These are phyloP conservation scores for Drosophila mulleri DNA, from an alignment of 2,888 invertebrate species.

Conservation along the genomic window DNA sequence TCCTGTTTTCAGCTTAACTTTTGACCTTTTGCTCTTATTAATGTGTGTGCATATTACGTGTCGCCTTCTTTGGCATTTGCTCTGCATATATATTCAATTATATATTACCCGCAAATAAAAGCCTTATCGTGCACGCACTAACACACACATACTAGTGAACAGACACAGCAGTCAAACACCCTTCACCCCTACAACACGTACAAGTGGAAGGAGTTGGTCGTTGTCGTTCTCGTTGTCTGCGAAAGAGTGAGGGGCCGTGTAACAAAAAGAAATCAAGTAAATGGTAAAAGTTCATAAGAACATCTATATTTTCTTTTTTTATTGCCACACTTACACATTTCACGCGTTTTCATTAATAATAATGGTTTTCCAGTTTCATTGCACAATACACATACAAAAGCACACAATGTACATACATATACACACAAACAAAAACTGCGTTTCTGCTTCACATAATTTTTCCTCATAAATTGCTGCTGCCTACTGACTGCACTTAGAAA, in stretches of 20 bases:
- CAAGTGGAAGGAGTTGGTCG: slow-evolving; percentile 71
- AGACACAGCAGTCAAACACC: slow-evolving; percentile 49
- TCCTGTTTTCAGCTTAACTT: slow-evolving; percentile 65
- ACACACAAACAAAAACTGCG: slow-evolving; percentile 62
- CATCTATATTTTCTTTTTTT: slow-evolving; percentile 34
- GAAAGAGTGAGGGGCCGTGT: slow-evolving; percentile 27
- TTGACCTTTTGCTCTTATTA: slow-evolving; percentile 73
- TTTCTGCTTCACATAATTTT: slow-evolving; percentile 72
- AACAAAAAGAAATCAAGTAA: slow-evolving; percentile 56
- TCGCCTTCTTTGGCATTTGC: slow-evolving; percentile 58
- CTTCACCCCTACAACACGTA: slow-evolving; percentile 68
- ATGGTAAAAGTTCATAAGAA: slow-evolving; percentile 58
- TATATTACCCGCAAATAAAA: slow-evolving; percentile 64
- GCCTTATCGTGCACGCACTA: slow-evolving; percentile 66
- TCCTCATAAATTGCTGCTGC: slow-evolving; percentile 44
- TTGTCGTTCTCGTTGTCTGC: slow-evolving; percentile 52
- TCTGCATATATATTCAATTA: slow-evolving; percentile 17
- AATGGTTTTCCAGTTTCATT: slow-evolving; percentile 62
- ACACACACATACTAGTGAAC: slow-evolving; percentile 13
- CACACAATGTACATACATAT: slow-evolving; percentile 26
- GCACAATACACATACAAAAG: slow-evolving; percentile 62
- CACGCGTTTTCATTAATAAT: slow-evolving; percentile 69
- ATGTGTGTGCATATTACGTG: slow-evolving; percentile 65
- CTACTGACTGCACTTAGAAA: slow-evolving; percentile 54
- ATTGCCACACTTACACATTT: slow-evolving; percentile 68